phyloP scores from a whole-genome alignment of 2,888 invertebrate species.

The Bugulina stolonifera region DNA sequence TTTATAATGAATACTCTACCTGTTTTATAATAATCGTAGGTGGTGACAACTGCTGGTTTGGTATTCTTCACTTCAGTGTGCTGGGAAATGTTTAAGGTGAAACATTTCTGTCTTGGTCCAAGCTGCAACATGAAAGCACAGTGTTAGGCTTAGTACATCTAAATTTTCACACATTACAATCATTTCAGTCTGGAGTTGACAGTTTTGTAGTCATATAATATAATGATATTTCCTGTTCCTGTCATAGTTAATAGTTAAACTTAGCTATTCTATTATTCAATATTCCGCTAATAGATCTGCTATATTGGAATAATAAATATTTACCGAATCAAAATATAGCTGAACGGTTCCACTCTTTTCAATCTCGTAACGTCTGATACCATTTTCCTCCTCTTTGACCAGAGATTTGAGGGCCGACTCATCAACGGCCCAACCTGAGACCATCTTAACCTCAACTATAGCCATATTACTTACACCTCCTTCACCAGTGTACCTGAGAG shows the following conservation, averaged over 20 bases:
- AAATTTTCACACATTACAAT: not conserved
- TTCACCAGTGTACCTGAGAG: constrained; percentile 36
- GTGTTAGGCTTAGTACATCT: not conserved
- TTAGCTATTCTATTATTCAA: too few species aligned
- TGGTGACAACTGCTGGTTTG: constrained; percentile 74
- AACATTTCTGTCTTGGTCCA: constrained; percentile 34
- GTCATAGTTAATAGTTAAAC: too few species aligned
- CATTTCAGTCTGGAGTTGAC: not conserved
- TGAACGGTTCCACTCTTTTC: constrained; percentile 31
- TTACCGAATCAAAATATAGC: constrained; percentile 34
- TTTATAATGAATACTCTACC: constrained; percentile 54
- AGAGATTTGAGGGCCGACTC: constrained; percentile 59
- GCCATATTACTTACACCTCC: constrained; percentile 74
- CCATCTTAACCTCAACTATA: constrained; percentile 79
- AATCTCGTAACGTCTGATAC: constrained; percentile 33
- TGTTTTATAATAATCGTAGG: constrained; percentile 86
- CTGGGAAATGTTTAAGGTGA: constrained; percentile 42
- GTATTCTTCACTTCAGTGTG: constrained; percentile 74
- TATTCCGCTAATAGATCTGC: too few species aligned
- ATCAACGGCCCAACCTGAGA: constrained; percentile 84
- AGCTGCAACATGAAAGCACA: not conserved
- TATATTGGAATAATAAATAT: too few species aligned
- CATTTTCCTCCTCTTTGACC: constrained; percentile 23
- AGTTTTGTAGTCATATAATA: too few species aligned
- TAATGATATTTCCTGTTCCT: too few species aligned